Base-by-base conservation (phyloP, 2,797 vertebrate genomes). In the Gallirallus australis region DNA sequence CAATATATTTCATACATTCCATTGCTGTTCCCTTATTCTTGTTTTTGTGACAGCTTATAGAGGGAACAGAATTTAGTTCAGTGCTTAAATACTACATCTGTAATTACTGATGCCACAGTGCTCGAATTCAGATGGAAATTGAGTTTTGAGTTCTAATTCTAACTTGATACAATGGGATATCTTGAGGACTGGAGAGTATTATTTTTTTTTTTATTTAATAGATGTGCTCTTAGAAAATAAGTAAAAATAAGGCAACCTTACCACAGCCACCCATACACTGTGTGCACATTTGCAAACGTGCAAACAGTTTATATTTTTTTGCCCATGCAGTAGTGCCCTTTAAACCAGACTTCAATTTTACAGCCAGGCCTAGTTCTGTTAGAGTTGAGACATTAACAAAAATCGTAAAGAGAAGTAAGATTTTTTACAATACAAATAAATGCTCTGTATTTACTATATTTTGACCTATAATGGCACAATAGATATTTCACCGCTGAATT, bases 371-470 rank as follows among this genome's bases (percentile, higher is more conserved):
- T 65, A 92, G 40, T 76, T 94, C 88, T 96, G 83, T 96, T 96
- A 94, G 89, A 66, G 86, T 82, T 6, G 30, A 97, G 92, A 72
- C 71, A 87, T 95, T 90, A 94, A 91, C 90, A 86, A 80, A 59
- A 79, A 52, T 39, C 91, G 24, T 79, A 66, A 77, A 93, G 78
- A 65, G 71, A 94, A 96, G 96, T 94, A 97, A 96, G 85, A 65
- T 96, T 97, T 45, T 45, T 97, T 95, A 85, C 76, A 97, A 92
- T 97, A 94, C 95, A 97, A 97, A 96, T 97, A 97, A 97, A 95
- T 78, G 52, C 25, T 95, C 50, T 90, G 48, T 91, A 82, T 86
- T 93, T 96, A 87, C 93, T 96, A 52, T 94, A 95, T 96, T 94
- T 96, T 96, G 91, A 96, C 94, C 68, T 97, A 82, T 96, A 96